phyloP scores from a whole-genome alignment of 2,797 vertebrate genomes.

The Ctenochaetus hawaiiensis region DNA sequence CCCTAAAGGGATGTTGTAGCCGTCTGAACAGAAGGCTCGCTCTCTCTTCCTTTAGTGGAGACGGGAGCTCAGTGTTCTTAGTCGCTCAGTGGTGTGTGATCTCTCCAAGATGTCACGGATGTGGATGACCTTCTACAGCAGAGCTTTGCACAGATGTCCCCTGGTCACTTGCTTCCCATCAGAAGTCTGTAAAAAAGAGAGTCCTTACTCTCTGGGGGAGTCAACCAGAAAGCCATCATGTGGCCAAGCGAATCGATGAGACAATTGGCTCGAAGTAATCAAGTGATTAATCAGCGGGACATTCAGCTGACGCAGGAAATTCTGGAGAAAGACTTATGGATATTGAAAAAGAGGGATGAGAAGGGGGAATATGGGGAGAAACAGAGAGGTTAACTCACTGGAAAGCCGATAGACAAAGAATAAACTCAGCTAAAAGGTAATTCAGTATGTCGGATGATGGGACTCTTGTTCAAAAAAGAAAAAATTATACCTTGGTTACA shows the following conservation, averaged over 20 bases:
- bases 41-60: slow-evolving; percentile 10
- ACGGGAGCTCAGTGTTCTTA: slow-evolving; percentile 39
- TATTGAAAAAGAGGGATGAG: slow-evolving; percentile 11
- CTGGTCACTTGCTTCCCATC: slow-evolving; percentile 6
- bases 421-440: slow-evolving; percentile 11
- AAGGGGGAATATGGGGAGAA: not conserved
- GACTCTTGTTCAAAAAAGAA: slow-evolving; percentile 5
- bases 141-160: slow-evolving; percentile 15
- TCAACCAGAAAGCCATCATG: slow-evolving; percentile 48
- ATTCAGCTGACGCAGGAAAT: slow-evolving; percentile 59
- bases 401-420: slow-evolving; percentile 13
- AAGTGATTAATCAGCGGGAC: slow-evolving; percentile 70
- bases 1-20: slow-evolving; percentile 30
- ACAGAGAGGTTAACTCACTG: slow-evolving; percentile 2
- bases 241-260: slow-evolving; percentile 70
- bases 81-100: slow-evolving; percentile 38
- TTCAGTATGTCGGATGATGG: slow-evolving; percentile 4
- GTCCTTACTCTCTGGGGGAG: slow-evolving; percentile 27
- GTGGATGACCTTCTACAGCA: slow-evolving; percentile 35
- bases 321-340: slow-evolving; percentile 49
- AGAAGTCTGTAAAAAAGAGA: slow-evolving; percentile 26
- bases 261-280: slow-evolving; percentile 69
- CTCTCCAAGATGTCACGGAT: slow-evolving; percentile 21
- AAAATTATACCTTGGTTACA: slow-evolving; percentile 6
- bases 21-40: slow-evolving; percentile 31